These are phyloP conservation scores for Pogoniulus pusillus DNA, from an alignment of 2,797 vertebrate species.

Conservation along the genomic window DNA sequence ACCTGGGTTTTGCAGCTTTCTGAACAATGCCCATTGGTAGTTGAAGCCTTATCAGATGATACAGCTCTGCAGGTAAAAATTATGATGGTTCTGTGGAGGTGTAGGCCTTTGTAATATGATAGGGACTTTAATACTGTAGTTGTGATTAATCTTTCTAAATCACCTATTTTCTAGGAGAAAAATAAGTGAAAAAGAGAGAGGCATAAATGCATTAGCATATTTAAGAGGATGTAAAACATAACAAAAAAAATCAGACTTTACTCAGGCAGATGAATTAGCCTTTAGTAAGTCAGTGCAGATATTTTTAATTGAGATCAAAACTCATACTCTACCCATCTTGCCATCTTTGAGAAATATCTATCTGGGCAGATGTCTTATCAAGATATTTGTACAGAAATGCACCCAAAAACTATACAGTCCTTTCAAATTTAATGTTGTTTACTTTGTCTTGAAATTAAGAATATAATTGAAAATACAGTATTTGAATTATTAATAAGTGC, in stretches of 20 bases:
- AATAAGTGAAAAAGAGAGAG: background rate
- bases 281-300: background rate
- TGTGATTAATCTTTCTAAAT: background rate
- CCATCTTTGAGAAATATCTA: slow-evolving; percentile 38
- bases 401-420: background rate
- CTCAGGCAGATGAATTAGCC: background rate
- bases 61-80: background rate
- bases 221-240: background rate
- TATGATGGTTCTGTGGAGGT: background rate
- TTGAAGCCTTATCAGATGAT: background rate
- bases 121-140: background rate
- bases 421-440: slow-evolving; percentile 45
- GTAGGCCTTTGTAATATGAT: background rate
- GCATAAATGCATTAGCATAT: background rate
- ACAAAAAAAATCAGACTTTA: background rate
- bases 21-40: background rate
- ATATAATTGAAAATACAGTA: slow-evolving; percentile 20
- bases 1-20: background rate
- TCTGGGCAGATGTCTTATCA: slow-evolving; percentile 16
- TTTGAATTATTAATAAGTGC: slow-evolving; percentile 42
- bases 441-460: slow-evolving; percentile 40
- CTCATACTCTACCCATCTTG: background rate
- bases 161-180: background rate
- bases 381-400: slow-evolving; percentile 16
- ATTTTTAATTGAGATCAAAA: slow-evolving; percentile 28